Evolutionary conservation across 2,797 vertebrate genomes (phyloP).

Genomic region (Dermochelys coriacea): DNA sequence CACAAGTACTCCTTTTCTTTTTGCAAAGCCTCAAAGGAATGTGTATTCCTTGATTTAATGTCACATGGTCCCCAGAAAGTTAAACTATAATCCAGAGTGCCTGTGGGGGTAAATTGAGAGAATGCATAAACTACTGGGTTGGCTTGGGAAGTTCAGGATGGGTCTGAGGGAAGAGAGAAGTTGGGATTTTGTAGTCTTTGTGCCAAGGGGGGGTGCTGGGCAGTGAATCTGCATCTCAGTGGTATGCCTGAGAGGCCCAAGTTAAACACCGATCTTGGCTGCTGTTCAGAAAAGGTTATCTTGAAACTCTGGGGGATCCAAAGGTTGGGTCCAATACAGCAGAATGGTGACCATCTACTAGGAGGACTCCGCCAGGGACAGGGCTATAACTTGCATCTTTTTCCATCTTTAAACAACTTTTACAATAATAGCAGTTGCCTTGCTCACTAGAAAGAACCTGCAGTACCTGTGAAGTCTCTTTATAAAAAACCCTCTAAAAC

Average conservation of each 20-base stretch:
- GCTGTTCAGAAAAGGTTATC: background rate
- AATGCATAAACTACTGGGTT: background rate
- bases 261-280: fast-evolving
- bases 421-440: background rate
- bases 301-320: background rate
- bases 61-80: background rate
- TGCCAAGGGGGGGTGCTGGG: background rate
- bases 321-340: background rate
- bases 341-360: background rate
- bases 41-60: background rate
- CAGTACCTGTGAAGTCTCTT: background rate
- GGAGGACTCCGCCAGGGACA: background rate
- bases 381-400: background rate
- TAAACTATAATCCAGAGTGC: background rate
- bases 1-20: too few species aligned
- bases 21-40: background rate
- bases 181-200: background rate
- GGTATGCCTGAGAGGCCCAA: background rate
- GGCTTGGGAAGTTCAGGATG: background rate
- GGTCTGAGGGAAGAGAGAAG: background rate
- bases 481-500: background rate
- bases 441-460: background rate
- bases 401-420: background rate
- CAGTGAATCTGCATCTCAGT: background rate
- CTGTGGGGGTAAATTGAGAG: background rate